A percentile compares a stretch with the other conserved stretches of the same genome.
Evolutionary conservation across 2,888 invertebrate genomes (phyloP).

Genomic region (Megaustenia siamemsis): DNA sequence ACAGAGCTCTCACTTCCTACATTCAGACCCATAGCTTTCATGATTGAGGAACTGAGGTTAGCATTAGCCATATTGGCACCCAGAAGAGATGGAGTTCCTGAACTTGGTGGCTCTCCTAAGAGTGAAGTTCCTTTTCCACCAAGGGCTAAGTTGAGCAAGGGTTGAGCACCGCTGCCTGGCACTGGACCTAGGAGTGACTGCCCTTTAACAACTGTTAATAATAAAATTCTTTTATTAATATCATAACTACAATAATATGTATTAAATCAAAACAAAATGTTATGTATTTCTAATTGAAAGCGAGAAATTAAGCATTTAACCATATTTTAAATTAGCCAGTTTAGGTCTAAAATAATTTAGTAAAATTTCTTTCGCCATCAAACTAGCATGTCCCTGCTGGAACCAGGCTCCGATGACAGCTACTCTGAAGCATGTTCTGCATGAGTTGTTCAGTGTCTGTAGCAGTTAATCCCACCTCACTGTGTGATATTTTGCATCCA

Average conservation of each 20-base stretch:
- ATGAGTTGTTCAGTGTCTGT: no score
- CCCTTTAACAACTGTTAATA: slow-evolving; percentile 36
- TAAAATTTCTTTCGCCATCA: no score
- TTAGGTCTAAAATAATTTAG: no score
- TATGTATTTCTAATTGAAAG: no score
- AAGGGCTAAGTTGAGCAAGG: background rate
- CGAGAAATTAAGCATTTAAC: no score
- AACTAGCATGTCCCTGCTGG: no score
- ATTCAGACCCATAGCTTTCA: slow-evolving; percentile 51
- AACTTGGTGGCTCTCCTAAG: slow-evolving; percentile 42
- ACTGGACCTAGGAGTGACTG: slow-evolving; percentile 49
- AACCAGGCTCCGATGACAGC: no score
- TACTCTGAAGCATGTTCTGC: no score
- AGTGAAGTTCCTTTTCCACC: slow-evolving; percentile 45
- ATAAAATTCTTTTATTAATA: background rate
- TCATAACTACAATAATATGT: background rate
- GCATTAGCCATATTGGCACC: slow-evolving; percentile 7
- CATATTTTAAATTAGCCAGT: no score
- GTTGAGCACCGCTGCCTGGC: slow-evolving; percentile 35
- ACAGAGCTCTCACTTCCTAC: slow-evolving; percentile 40
- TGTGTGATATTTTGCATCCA: no score
- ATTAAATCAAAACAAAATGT: background rate
- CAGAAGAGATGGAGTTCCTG: slow-evolving; percentile 2
- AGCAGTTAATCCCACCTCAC: no score
- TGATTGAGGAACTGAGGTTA: slow-evolving; percentile 41